Base-by-base conservation (phyloP, 2,797 vertebrate genomes). In the Sebastes diaconus region DNA sequence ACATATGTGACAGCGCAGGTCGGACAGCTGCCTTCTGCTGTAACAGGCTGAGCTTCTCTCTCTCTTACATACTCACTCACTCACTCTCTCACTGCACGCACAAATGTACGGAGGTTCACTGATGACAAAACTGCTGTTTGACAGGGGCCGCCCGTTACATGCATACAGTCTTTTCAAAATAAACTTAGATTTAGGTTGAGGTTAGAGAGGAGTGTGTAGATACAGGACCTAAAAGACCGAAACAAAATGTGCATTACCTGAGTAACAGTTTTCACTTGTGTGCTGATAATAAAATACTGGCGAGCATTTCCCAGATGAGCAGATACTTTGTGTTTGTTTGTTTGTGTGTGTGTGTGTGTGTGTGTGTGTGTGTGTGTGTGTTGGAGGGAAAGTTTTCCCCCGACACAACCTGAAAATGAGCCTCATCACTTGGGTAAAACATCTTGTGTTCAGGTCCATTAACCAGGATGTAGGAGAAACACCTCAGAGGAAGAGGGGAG, bases 1-100 rank as follows among this genome's bases (percentile, higher is more conserved):
- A 84, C 81, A 75, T 73, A 84, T 81, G 86, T 81, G 73, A 84
- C 84, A 78, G 69, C 7, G 1, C 77, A 87, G 81, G 87, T 90
- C 24, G 64, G 79, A 87, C 87, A 84, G 84, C 82, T 84, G 80
- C 75, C 14, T 14, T 67, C 75, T 70, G 75, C 75, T 78, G 29
- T 12, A 57, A 64, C 58, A 67, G 42, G 10, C 64, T 32, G 24
- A 54, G 25, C 54, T 34, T 8, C 42, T 39, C 12, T 18, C 14
- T 18, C 42, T 46, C 42, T 46, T 8, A 27, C 29, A 69, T 25
- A 29, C 3, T 77, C 57, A 61, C 32, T 77, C 55, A 60, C 30
- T 24, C 29, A 2, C 11, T 81, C n/a, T 20, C 68, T 16, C 39
- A 46, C 42, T 3, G 42, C 42, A 46, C 6, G 0, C 42, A 18